phyloP scores from a whole-genome alignment of 37 sponge, comb jelly and placozoan genomes.

The Lycopodina hypogea region DNA sequence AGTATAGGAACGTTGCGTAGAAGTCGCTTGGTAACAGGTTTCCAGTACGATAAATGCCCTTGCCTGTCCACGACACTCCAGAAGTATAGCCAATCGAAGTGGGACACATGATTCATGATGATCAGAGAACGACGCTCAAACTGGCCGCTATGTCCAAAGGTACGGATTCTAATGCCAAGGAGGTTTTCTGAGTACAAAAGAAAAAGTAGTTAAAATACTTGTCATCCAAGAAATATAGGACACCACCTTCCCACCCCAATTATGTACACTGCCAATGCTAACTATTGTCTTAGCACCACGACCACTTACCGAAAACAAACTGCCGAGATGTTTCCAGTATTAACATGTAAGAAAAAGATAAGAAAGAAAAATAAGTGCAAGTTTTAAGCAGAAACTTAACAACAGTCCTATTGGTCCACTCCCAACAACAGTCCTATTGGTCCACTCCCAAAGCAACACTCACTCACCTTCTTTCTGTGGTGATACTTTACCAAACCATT shows the following conservation, averaged over 20 bases:
- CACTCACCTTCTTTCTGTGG: no score
- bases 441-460: no score
- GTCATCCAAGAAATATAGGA: no score
- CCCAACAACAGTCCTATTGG: no score
- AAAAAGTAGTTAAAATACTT: background rate
- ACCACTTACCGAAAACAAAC: background rate
- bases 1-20: slow-evolving; percentile 49
- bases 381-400: no score
- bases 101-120: slow-evolving; percentile 80
- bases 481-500: no score
- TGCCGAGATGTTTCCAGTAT: no score
- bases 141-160: slow-evolving; percentile 49
- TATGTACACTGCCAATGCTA: background rate
- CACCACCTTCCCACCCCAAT: background rate
- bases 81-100: slow-evolving; percentile 84
- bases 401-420: no score
- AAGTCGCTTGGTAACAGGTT: slow-evolving; percentile 49
- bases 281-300: background rate
- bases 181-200: slow-evolving; percentile 34
- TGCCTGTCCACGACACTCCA: slow-evolving; percentile 61
- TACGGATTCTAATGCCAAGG: slow-evolving; percentile 44
- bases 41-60: slow-evolving; percentile 59
- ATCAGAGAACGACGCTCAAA: slow-evolving; percentile 51
- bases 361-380: no score
- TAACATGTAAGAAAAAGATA: no score